Percentiles rank a stretch among this genome's conserved stretches.
These are phyloP conservation scores for Nycteola revayana DNA, from an alignment of 2,888 invertebrate species.

Conservation along the genomic window DNA sequence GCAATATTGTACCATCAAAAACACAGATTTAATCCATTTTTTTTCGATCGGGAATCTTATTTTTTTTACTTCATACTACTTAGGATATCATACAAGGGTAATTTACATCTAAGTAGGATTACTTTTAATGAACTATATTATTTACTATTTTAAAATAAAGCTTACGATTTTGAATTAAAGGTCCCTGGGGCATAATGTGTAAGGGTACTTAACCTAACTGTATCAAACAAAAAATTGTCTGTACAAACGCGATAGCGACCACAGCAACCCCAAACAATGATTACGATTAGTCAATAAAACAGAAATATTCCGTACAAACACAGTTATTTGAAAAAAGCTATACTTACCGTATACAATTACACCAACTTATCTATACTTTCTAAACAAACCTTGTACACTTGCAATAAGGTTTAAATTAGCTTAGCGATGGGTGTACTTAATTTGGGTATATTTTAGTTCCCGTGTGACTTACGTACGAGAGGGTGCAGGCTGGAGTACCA, in stretches of 20 bases:
- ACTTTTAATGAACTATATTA: no score
- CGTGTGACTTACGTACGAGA: constrained; percentile 51
- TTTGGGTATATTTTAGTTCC: constrained; percentile 41
- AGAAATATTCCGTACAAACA: constrained; percentile 42
- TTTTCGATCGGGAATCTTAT: no score
- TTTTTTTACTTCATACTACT: no score
- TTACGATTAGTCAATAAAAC: constrained; percentile 25
- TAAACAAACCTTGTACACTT: constrained; percentile 4
- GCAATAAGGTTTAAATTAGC: constrained; percentile 22
- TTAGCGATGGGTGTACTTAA: constrained; percentile 3
- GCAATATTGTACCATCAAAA: no score
- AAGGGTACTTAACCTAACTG: no score
- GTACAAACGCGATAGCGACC: neutral
- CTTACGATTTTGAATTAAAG: no score
- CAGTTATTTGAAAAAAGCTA: constrained; percentile 42
- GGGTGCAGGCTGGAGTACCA: neutral
- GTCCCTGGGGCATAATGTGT: no score
- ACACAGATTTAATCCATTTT: no score
- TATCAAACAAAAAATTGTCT: no score
- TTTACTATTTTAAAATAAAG: no score
- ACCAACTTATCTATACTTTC: constrained; percentile 3
- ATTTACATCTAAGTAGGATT: no score
- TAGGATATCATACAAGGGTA: no score
- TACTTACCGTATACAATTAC: constrained; percentile 42
- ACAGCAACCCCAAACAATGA: constrained; percentile 15